Evolutionary conservation across 2,113 vertebrate genomes (phyloP).

Genomic region (Dipodomys spectabilis): DNA sequence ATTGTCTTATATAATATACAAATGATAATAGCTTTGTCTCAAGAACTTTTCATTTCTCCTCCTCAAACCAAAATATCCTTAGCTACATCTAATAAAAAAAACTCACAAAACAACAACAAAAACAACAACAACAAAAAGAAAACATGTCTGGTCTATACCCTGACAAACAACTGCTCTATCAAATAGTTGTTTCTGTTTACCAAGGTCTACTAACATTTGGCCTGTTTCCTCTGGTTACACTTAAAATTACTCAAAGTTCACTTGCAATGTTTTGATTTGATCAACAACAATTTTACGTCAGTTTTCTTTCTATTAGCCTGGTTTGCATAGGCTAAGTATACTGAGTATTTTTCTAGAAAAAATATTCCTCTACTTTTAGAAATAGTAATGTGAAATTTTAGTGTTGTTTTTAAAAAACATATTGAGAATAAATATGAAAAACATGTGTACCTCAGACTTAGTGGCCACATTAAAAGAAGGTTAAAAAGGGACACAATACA

Average conservation of each 20-base stretch:
- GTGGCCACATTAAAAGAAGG: neutral
- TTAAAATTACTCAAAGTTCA: neutral
- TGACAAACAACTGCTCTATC: neutral
- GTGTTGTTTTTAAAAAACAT: neutral
- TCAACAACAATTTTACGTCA: neutral
- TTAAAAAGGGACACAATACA: neutral
- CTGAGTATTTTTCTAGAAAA: neutral
- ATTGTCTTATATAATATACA: neutral
- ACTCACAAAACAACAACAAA: neutral
- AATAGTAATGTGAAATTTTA: neutral
- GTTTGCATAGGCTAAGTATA: neutral
- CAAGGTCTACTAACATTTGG: neutral
- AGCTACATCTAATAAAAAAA: neutral
- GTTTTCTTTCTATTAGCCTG: neutral
- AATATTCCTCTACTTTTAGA: constrained; percentile 19
- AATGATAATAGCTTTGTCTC: neutral
- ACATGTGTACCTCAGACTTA: neutral
- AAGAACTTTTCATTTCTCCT: neutral
- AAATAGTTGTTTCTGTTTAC: neutral
- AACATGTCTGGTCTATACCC: neutral
- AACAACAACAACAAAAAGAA: neutral
- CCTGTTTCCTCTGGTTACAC: neutral
- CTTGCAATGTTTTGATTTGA: constrained; percentile 15
- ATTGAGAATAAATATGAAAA: neutral
- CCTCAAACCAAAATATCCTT: neutral